Base-by-base conservation (phyloP, 2,797 vertebrate genomes). In the Poecilia picta region DNA sequence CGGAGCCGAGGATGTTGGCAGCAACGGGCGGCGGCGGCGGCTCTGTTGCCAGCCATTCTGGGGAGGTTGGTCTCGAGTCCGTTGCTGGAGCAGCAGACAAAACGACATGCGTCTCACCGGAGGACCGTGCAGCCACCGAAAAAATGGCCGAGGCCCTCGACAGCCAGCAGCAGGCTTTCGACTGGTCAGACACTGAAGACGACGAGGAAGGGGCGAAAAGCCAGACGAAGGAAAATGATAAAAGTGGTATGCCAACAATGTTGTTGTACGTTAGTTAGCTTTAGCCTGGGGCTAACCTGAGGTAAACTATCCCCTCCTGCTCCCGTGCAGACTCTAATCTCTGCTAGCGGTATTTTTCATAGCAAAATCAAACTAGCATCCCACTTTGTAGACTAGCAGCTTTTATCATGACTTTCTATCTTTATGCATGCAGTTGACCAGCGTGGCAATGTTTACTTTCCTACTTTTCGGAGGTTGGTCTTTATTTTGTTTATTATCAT, bases 161-260 rank as follows among this genome's bases (percentile, higher is more conserved):
- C 53, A 16, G 51, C 72, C 85, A 91, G 3, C 83, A 88, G 76
- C 75, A 76, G 70, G 85, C 74, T 28, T 89, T 85, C 13, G 86
- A 88, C 80, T 93, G 91, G 90, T 94, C 93, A 3, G 93, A 93
- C 33, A 25, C 90, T 3, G 94, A 95, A 49, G 93, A 93, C 8
- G 83, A 83, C 33, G 73, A 68, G 0, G 88, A 66, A 36, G 77
- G 75, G 66, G 36, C 49, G 70, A 72, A 46, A 77, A 45, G 72
- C 33, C 66, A 64, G 64, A 23, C 46, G 78, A 66, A 75, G 82
- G 78, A 68, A 74, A 84, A 88, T 33, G 71, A 77, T 49, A 89
- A 87, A 86, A 74, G 73, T n/a, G 94, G 95, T 94, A 92, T 80
- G 94, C 89, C 87, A 89, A 88, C 85, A 16, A 78, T 84, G 53